Evolutionary conservation across 1,140 invertebrate species (phyloP), one percentile per base, ranked within the genome.

Genomic region (Andrena cerasifolii): DNA sequence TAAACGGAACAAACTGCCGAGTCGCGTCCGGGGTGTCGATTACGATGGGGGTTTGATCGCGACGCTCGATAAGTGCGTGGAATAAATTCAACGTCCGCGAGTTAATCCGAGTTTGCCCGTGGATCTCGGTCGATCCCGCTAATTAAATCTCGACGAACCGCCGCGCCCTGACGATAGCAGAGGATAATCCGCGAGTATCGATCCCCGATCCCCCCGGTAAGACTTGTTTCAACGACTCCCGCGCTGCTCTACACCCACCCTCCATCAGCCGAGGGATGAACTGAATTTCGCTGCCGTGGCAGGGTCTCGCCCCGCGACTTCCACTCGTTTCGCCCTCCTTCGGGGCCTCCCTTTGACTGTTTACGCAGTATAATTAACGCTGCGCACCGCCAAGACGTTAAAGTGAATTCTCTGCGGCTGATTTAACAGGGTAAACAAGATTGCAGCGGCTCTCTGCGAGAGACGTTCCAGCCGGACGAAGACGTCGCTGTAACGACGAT

Each of bases 321-420:
- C 70, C 76, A 56, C 59, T 56, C 58, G 49, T 73, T 78, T 66
- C 49, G 16, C 74, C n/a, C 56, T 61, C 43, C 75, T 40, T 68
- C 73, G 65, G 53, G 40, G 65, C 47, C 67, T 66, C 71, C 71
- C 71, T 79, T 79, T 79, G 70, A 79, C 70, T 65, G 71, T 74
- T 79, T 74, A 47, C 59, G 71, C 59, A 73, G 70, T 79, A 79
- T 74, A 74, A 79, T 79, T 79, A 74, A 79, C 77, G 59, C 51
- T 73, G 59, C 59, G 59, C 59, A 24, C 47, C 21, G 58, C 40
- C 47, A 74, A 79, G 43, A 79, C 59, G 71, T 78, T 78, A 62
- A 56, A 78, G 70, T 63, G 70, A 71, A 79, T 79, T 66, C 70
- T 36, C 53, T 21, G 53, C 68, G 77, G 59, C 51, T 79, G 70